Conservation (phyloP, 64 coral and sea anemone genomes). For the Dendrophyllia cribrosa region DNA sequence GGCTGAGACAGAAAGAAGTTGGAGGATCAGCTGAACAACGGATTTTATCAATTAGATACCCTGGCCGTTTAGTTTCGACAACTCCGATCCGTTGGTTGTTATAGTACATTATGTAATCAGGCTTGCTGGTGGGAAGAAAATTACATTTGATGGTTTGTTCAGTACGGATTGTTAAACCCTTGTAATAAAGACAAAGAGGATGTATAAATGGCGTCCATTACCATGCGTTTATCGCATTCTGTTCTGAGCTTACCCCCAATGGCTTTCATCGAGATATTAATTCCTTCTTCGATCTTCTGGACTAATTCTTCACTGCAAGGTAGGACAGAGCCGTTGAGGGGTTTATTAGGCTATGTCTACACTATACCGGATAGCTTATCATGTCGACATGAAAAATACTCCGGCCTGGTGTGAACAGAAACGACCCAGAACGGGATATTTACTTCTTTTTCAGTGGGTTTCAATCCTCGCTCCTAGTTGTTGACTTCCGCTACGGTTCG, state of each 20-base stretch:
- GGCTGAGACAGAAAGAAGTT: too few species aligned
- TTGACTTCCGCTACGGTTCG: too few species aligned
- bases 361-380: too few species aligned
- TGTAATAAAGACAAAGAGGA: not conserved
- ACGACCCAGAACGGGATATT: too few species aligned
- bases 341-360: too few species aligned
- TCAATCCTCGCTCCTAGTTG: too few species aligned
- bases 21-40: not conserved
- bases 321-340: too few species aligned
- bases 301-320: not conserved
- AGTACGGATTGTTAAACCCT: not conserved
- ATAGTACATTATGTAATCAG: conserved; percentile 17
- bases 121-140: not conserved
- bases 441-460: too few species aligned
- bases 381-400: too few species aligned
- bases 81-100: not conserved
- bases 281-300: not conserved
- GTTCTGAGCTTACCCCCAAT: not conserved
- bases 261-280: not conserved
- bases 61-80: conserved; percentile 9
- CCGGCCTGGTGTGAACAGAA: too few species aligned
- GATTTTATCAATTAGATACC: not conserved
- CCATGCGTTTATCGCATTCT: not conserved
- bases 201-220: not conserved
- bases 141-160: not conserved